Percentiles rank a stretch among this genome's conserved stretches.
phyloP scores from a whole-genome alignment of 1,140 invertebrate species.

The Archegozetes longisetosus region DNA sequence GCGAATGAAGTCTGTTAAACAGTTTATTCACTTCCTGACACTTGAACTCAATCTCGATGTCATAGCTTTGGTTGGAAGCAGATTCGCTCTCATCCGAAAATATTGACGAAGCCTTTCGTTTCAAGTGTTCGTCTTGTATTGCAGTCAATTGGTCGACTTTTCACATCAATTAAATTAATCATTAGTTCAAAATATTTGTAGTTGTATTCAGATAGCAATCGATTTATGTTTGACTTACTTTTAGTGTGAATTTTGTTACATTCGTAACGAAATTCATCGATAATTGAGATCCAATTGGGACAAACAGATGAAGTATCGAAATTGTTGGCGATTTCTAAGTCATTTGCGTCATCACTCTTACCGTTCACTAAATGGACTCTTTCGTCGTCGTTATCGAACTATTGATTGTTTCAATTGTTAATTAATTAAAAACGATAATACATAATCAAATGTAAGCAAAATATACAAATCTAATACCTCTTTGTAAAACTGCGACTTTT shows the following conservation, averaged over 20 bases:
- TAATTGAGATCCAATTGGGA: conserved; percentile 10
- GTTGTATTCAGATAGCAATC: too few relatives aligned
- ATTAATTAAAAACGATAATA: too few relatives aligned
- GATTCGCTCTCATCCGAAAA: conserved; percentile 7
- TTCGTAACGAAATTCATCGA: conserved; percentile 17
- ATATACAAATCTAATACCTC: not conserved
- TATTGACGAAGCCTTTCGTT: conserved; percentile 9
- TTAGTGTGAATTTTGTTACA: conserved; percentile 11
- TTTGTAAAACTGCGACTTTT: conserved; percentile 12
- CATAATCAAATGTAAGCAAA: not conserved
- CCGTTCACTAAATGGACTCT: conserved; percentile 8
- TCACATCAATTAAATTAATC: not conserved
- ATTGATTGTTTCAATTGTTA: too few relatives aligned
- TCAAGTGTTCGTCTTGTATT: conserved; percentile 7
- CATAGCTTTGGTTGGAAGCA: not conserved
- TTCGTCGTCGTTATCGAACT: conserved; percentile 14
- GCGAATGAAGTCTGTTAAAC: conserved; percentile 11
- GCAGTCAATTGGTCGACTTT: conserved; percentile 7
- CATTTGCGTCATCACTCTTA: conserved; percentile 4
- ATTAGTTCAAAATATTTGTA: not conserved
- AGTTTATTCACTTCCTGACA: conserved; percentile 13
- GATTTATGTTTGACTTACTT: conserved; percentile 4
- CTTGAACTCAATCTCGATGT: conserved; percentile 12
- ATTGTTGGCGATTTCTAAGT: conserved; percentile 1
- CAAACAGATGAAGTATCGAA: not conserved